These are phyloP conservation scores for Apamea crenata DNA, from an alignment of 2,888 invertebrate species.

Conservation along the genomic window DNA sequence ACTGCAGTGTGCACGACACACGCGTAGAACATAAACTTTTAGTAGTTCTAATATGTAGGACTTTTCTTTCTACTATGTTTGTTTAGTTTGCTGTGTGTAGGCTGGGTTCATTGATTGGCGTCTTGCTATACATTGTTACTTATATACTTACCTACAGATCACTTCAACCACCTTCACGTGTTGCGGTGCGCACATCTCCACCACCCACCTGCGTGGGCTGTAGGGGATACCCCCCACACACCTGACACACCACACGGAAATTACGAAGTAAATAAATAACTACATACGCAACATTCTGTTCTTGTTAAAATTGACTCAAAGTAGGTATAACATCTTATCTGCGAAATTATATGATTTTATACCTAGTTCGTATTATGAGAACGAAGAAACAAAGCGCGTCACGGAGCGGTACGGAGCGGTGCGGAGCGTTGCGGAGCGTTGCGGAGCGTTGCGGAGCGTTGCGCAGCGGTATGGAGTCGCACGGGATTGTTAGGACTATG, in stretches of 20 bases:
- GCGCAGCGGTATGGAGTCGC: not conserved
- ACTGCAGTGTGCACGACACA: not conserved
- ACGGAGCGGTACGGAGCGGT: too few species aligned
- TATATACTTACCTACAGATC: not conserved
- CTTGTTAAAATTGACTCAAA: not conserved
- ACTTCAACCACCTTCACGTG: not conserved
- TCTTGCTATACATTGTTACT: not conserved
- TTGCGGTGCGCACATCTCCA: not conserved
- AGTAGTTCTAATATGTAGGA: not conserved
- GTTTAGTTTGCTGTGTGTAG: not conserved
- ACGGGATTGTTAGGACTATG: not conserved
- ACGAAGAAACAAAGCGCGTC: not conserved
- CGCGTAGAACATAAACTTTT: not conserved
- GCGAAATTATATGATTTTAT: not conserved
- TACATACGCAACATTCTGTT: not conserved
- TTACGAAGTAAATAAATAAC: not conserved
- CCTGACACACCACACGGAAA: not conserved
- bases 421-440: not conserved
- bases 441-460: not conserved
- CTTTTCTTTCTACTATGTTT: not conserved
- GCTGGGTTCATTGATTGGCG: not conserved
- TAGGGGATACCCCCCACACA: not conserved
- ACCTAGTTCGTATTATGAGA: not conserved
- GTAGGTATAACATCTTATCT: not conserved
- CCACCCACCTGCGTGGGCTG: not conserved